Percentiles rank a stretch among this genome's conserved stretches.
Evolutionary conservation across 2,888 invertebrate species (phyloP).

Genomic region (Euphydryas editha): DNA sequence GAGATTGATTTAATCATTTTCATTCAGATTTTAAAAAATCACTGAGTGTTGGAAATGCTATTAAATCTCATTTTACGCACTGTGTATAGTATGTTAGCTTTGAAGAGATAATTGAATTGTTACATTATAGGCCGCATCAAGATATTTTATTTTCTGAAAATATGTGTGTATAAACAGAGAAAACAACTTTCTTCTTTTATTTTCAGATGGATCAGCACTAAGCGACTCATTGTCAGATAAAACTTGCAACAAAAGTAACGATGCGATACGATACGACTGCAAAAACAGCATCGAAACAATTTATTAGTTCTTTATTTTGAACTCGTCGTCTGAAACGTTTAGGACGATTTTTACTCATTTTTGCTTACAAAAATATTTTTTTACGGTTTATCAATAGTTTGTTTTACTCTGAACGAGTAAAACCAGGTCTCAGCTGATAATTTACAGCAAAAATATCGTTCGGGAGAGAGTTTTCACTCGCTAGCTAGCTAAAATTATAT

Average conservation of each 20-base stretch:
- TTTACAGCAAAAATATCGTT: slow-evolving; percentile 12
- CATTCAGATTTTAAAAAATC: no score
- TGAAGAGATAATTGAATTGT: no score
- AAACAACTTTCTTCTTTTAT: background rate
- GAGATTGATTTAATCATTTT: no score
- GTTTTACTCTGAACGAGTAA: slow-evolving; percentile 65
- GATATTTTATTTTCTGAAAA: background rate
- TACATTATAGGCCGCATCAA: no score
- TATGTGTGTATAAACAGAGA: background rate
- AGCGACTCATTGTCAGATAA: slow-evolving; percentile 53
- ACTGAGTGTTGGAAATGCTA: no score
- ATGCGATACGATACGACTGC: slow-evolving; percentile 53
- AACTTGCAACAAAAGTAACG: no score
- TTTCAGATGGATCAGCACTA: slow-evolving; percentile 81
- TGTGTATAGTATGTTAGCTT: no score
- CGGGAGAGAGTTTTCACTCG: slow-evolving; percentile 11
- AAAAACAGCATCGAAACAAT: slow-evolving; percentile 54
- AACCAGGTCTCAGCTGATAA: slow-evolving; percentile 10
- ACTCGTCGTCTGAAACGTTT: slow-evolving; percentile 23
- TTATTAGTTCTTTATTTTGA: slow-evolving; percentile 46
- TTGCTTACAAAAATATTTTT: slow-evolving; percentile 78
- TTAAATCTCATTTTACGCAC: no score
- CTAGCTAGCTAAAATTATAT: slow-evolving; percentile 13
- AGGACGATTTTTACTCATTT: slow-evolving; percentile 53
- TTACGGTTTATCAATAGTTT: slow-evolving; percentile 67